phyloP scores from a whole-genome alignment of 1,140 invertebrate genomes.

The Brachionus plicatilis region DNA sequence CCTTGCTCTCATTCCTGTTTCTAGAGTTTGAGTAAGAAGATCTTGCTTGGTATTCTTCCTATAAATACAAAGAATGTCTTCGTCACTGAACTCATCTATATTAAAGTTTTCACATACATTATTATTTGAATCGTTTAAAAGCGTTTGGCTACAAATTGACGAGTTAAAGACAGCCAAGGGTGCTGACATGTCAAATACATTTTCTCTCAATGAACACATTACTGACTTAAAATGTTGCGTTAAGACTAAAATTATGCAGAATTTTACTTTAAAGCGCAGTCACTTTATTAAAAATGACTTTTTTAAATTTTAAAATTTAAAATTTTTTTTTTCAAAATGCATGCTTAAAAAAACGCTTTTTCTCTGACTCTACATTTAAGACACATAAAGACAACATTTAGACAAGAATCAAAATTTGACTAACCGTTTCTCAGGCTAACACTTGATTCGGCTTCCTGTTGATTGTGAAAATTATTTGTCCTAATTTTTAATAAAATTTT shows the following conservation, averaged over 20 bases:
- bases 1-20: background rate
- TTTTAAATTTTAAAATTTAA: background rate
- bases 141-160: background rate
- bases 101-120: background rate
- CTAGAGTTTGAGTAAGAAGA: background rate
- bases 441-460: background rate
- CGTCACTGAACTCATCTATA: slow-evolving; percentile 5
- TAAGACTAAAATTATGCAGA: background rate
- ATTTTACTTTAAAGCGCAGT: background rate
- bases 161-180: slow-evolving; percentile 29
- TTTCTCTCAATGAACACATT: slow-evolving; percentile 1
- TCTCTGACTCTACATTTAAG: background rate
- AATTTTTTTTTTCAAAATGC: background rate
- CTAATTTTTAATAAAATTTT: background rate
- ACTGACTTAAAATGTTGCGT: background rate
- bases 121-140: slow-evolving; percentile 27
- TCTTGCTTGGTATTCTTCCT: background rate
- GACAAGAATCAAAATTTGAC: background rate
- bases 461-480: background rate
- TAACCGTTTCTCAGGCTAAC: background rate
- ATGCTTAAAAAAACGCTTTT: background rate
- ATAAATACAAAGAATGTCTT: slow-evolving; percentile 1
- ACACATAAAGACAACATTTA: background rate
- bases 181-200: background rate
- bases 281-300: background rate